phyloP scores from a whole-genome alignment of 2,888 invertebrate species.

The Caenorhabditis panamensis region DNA sequence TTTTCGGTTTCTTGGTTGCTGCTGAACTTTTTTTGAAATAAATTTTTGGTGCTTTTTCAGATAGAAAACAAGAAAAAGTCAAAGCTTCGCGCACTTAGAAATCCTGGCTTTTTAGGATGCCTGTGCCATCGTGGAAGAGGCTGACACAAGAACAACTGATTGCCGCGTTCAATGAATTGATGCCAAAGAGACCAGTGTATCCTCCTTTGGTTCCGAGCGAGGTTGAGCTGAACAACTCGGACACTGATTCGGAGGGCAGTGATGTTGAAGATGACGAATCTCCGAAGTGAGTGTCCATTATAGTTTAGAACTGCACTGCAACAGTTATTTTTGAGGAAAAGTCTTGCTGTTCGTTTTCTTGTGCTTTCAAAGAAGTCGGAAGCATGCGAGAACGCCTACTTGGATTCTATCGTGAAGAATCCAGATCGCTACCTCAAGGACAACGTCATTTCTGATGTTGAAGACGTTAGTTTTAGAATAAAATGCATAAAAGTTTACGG shows the following conservation, averaged over 20 bases:
- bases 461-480: not conserved
- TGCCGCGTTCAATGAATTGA: constrained; percentile 16
- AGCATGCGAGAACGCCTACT: not conserved
- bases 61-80: no score
- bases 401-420: no score
- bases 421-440: not conserved
- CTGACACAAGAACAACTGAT: constrained; percentile 27
- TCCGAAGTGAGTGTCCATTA: no score
- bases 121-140: no score
- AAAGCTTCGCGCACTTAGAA: no score
- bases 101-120: no score
- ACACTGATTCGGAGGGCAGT: constrained; percentile 27
- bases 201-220: constrained; percentile 23
- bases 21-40: not conserved
- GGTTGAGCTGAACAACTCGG: not conserved
- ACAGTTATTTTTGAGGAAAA: not conserved
- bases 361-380: no score
- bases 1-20: not conserved
- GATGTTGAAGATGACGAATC: constrained; percentile 14
- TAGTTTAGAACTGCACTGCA: no score
- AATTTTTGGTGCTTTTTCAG: no score
- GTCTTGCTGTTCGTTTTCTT: no score
- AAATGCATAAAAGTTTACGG: not conserved
- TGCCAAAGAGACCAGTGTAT: constrained; percentile 31
- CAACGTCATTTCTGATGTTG: not conserved